Conservation (phyloP, 2,888 invertebrate species). For the Polyommatus iphigenia region DNA sequence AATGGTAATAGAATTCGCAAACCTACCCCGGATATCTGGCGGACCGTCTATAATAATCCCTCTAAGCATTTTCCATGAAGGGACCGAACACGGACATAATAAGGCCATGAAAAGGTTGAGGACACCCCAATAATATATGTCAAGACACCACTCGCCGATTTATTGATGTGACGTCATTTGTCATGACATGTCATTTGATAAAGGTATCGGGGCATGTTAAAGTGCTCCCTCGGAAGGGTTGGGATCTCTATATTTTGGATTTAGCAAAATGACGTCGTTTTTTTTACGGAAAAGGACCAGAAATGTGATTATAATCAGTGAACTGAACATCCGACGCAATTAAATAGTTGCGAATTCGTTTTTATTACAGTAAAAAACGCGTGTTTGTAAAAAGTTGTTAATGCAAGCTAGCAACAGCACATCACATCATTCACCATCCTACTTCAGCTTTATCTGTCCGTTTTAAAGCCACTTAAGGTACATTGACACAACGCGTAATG, state of each 20-base stretch:
- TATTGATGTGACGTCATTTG: slow-evolving; percentile 12
- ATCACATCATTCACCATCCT: too few relatives aligned
- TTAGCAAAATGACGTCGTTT: not conserved
- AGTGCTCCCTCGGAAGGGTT: not conserved
- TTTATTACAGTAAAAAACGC: too few relatives aligned
- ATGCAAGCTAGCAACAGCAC: too few relatives aligned
- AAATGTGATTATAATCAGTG: too few relatives aligned
- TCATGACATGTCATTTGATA: not conserved
- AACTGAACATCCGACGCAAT: too few relatives aligned
- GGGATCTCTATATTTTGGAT: not conserved
- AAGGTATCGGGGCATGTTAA: not conserved
- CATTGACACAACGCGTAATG: too few relatives aligned
- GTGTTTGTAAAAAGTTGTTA: too few relatives aligned
- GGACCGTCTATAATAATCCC: not conserved
- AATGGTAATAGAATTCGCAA: not conserved
- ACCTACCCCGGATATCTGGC: not conserved
- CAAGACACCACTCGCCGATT: slow-evolving; percentile 2
- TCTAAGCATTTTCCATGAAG: not conserved
- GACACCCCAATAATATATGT: slow-evolving; percentile 6
- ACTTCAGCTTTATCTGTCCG: too few relatives aligned
- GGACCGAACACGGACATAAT: not conserved
- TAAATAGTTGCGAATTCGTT: too few relatives aligned
- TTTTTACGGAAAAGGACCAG: too few relatives aligned
- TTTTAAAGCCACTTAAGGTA: too few relatives aligned
- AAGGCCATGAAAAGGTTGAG: slow-evolving; percentile 5